These are phyloP conservation scores for Forbesichthys papilliferus DNA, from an alignment of 2,113 vertebrate genomes.

Conservation along the genomic window DNA sequence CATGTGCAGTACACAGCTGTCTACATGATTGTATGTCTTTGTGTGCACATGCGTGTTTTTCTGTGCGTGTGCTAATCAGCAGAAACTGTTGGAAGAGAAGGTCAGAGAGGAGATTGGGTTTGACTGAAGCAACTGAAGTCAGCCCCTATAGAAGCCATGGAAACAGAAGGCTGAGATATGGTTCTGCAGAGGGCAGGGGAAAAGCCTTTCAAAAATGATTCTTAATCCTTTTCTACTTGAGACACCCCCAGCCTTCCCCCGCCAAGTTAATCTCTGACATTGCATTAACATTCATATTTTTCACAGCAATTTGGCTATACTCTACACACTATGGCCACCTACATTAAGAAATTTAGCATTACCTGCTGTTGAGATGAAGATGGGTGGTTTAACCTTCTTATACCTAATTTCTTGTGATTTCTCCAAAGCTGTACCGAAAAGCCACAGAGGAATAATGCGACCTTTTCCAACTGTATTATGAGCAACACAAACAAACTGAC, in stretches of 20 bases:
- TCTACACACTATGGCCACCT: slow-evolving; percentile 47
- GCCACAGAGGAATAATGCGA: slow-evolving; percentile 51
- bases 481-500: slow-evolving; percentile 57
- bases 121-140: slow-evolving; percentile 56
- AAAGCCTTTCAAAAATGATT: slow-evolving; percentile 67
- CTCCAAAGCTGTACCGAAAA: slow-evolving; percentile 29
- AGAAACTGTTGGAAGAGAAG: slow-evolving; percentile 57
- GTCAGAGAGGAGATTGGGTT: slow-evolving; percentile 70
- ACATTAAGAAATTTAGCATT: slow-evolving; percentile 58
- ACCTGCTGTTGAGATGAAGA: slow-evolving; percentile 49
- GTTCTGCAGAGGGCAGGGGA: slow-evolving; percentile 55
- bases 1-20: not conserved
- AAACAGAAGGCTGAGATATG: slow-evolving; percentile 56
- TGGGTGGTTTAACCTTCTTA: slow-evolving; percentile 73
- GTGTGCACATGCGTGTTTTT: not conserved
- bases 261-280: slow-evolving; percentile 65
- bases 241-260: slow-evolving; percentile 42
- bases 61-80: slow-evolving; percentile 51
- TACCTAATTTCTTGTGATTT: slow-evolving; percentile 71
- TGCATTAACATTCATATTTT: slow-evolving; percentile 62
- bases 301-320: slow-evolving; percentile 52
- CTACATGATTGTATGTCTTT: not conserved
- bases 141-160: slow-evolving; percentile 51
- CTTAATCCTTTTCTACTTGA: slow-evolving; percentile 61
- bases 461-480: slow-evolving; percentile 74